Evolutionary conservation across 1,140 invertebrate genomes (phyloP), one percentile per base, ranked within the genome.

Genomic region (Brachionus rubens): DNA sequence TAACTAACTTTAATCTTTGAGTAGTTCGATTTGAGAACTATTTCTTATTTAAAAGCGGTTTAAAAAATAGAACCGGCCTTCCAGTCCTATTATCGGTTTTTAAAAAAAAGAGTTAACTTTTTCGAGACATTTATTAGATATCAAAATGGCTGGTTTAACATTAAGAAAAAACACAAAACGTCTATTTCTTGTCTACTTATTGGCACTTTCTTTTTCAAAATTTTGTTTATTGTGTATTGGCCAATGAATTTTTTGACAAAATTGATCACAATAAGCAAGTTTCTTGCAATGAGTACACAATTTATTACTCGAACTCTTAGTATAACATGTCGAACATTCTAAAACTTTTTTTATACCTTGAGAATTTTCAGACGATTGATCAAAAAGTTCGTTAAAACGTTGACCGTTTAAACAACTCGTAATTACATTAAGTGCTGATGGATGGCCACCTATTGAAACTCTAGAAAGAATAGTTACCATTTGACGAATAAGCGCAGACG

Each of bases 221-320:
- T 88, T 89, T 50, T 85, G 84, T 82, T 94, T 95, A 85, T 98
- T 98, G 83, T 99, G 96, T 78, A 92, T 89, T 79, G 91, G 90
- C 96, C 96, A 98, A 84, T 98, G 94, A 6, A 96, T 84, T 79
- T 92, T 89, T 83, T 98, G 96, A 83, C 96, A 99, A 79, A 91
- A 89, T 78, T 91, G 87, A 82, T 95, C 91, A 85, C 96, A 99
- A 82, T 99, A 99, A 79, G 91, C 89, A 12, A 93, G 92, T 72
- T 86, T 79, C 56, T 81, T 78, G 76, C 26, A 56, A 68, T 41
- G 77, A 79, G 62, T 50, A 76, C 52, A 59, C 48, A 21, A 30
- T 41, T 76, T 67, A 41, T 19, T 46, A 56, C 65, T 46, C 5
- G 47, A 30, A 41, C 12, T 46, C 43, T 75, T 59, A 30, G 65